Conservation (phyloP, 2,888 invertebrate species). For the Catocala nupta region DNA sequence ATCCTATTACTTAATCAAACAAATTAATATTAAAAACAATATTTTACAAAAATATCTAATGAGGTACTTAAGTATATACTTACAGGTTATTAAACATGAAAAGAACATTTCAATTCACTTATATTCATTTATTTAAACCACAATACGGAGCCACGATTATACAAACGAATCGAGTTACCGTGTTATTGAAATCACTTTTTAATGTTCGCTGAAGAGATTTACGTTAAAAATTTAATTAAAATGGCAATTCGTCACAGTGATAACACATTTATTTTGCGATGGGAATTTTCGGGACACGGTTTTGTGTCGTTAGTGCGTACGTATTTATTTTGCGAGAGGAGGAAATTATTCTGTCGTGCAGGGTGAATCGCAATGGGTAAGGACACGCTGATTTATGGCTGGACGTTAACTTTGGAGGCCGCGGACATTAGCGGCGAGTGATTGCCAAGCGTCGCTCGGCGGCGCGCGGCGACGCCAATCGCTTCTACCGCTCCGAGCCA, state of each 20-base stretch:
- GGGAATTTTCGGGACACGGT: slow-evolving; percentile 50
- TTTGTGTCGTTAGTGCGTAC: slow-evolving; percentile 41
- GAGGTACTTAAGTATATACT: slow-evolving; percentile 19
- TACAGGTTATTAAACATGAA: slow-evolving; percentile 33
- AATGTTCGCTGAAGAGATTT: slow-evolving; percentile 62
- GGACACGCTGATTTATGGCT: slow-evolving; percentile 68
- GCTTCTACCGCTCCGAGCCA: slow-evolving; percentile 1
- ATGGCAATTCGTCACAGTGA: slow-evolving; percentile 54
- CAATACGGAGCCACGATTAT: slow-evolving; percentile 36
- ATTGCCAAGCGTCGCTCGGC: slow-evolving; percentile 44
- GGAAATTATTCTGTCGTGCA: slow-evolving; percentile 64
- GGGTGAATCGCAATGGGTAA: slow-evolving; percentile 58
- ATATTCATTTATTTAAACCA: slow-evolving; percentile 21
- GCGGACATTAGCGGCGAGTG: slow-evolving; percentile 66
- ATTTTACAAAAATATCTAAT: no score
- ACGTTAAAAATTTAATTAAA: slow-evolving; percentile 70
- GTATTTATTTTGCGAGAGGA: slow-evolving; percentile 46
- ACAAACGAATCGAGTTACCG: slow-evolving; percentile 43
- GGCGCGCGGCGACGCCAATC: slow-evolving; percentile 7
- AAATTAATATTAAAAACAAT: no score
- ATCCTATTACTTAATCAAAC: no score
- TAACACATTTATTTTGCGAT: slow-evolving; percentile 51
- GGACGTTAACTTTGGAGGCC: slow-evolving; percentile 65
- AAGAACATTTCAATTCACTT: slow-evolving; percentile 35
- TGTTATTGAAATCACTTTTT: slow-evolving; percentile 64